Base-by-base conservation (phyloP, 35 echinoderm and acorn worm genomes). In the Strongylocentrotus purpuratus region DNA sequence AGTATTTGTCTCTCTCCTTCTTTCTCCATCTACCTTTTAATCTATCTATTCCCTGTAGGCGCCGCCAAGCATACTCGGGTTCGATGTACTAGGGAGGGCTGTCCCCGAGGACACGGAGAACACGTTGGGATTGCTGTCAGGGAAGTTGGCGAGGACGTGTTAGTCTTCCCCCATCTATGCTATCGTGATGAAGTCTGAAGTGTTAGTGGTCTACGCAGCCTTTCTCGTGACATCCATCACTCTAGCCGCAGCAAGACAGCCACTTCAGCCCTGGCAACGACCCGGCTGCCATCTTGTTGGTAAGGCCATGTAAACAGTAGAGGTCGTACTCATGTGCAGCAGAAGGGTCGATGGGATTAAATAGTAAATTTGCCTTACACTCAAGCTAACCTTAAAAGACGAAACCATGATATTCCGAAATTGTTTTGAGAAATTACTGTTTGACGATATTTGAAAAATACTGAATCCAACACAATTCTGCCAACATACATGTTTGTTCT, bases 221-320 rank as follows among this genome's bases (percentile, higher is more conserved):
- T 86, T 94, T 58, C 85, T 93, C 22, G 60, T 94, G 45, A 33
- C 45, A 48, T 9, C 94, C 11, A 85, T 91, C 52, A 58, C 91
- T 32, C 95, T 94, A 87, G n/a, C 50, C 13, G 85, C 91, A 60
- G 45, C 33, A 32, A 71, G 28, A 14, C 61, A 94, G 33, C 61
- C 46, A 31, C 47, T 45, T 47, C 60, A 46, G 60, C 86, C 85
- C 47, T 96, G 95, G 95, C 58, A 96, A 71, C 92, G 95, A 28
- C 91, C 91, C 18, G 95, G 95, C 17, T 96, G 95, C 70, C 95
- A 96, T 94, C 92, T 96, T 33, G 95, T 96, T 22, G 95, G 95
- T 96, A 87, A 93, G 95, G 61, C 61, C 61, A 25, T 28, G 61
- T 71, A 71, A 71, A 71, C 61, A 71, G 25, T 71, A 71, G 17